Evolutionary conservation across 2,113 vertebrate species (phyloP), one percentile per base, ranked within the genome.

Genomic region (Mungos mungo): DNA sequence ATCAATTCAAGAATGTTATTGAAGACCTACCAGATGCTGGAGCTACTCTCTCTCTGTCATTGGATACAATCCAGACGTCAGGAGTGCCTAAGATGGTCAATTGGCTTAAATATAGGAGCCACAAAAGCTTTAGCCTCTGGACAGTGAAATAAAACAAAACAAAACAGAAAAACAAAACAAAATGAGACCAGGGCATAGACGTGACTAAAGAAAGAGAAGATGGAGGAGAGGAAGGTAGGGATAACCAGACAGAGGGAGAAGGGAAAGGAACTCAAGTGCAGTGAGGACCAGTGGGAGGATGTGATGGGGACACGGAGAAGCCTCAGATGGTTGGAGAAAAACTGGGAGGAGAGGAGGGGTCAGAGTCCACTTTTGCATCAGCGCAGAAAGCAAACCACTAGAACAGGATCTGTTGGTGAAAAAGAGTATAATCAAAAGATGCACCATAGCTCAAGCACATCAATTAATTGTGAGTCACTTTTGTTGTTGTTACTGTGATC

Each of bases 271-370:
- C 29, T 87, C 31, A 1, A 16, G 52, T 15, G 12, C 4, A 15
- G 23, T 2, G 18, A 45, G 35, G 45, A 18, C 57, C 9, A 5
- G 19, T 47, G 19, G 63, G 14, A 25, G 21, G 47, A 50, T 0
- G 0, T 18, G 16, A 9, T 7, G n/a, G 13, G n/a, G 11, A 16
- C 27, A 15, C n/a, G 4, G 47, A 25, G 38, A 52, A 52, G 14
- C 3, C 15, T 25, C 77, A 63, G 60, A 5, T 0, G 0, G 21
- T 77, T 29, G 38, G 8, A 11, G 8, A 45, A 29, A 45, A 15
- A 18, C 29, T 1, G 31, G 27, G 38, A 35, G 33, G 12, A 15
- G 0, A 33, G 1, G 35, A 31, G 1, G 35, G 15, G 4, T 31
- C 25, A 71, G 18, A 35, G 12, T 45, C 38, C 18, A 72, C 13